Base-by-base conservation (phyloP, 2,888 invertebrate species). In the Melitaea athalia region DNA sequence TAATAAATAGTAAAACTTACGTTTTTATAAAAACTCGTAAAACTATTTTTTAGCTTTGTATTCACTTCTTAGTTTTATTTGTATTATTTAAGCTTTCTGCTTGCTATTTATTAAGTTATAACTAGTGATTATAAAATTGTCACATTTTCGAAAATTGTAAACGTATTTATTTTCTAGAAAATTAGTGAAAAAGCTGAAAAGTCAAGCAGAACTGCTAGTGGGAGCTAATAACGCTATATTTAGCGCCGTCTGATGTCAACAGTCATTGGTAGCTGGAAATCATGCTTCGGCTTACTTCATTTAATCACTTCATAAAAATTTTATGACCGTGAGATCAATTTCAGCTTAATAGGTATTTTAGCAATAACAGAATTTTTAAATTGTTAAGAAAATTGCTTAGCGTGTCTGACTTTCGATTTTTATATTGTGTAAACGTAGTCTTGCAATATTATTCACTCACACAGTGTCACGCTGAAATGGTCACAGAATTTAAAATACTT, bases 211-310 rank as follows among this genome's bases (percentile, higher is more conserved):
- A 63, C 61, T 78, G 82, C 81, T 84, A 81, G 78, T 81, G 78
- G 79, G 82, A 81, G 81, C 81, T 84, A 85, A 85, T 84, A 78
- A 75, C 69, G 77, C 85, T 88, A 88, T 82, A 85, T 86, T 82
- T 86, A 87, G 77, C 71, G 61, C 50, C 70, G 75, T 75, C 77
- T 87, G 87, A 86, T 85, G 85, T 87, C 85, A 84, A 82, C 76
- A 81, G 76, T 81, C 76, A 76, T 78, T 78, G 78, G 83, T 82
- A 81, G 76, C 83, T 87, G 83, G 82, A 84, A 83, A 81, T 81
- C 77, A 79, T 81, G 79, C 76, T 14, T 57, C 77, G 77, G 67
- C 65, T 79, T 76, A 80, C 76, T 79, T 78, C 70, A 77, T 76
- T 76, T 77, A 68, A 70, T 73, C 47, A 68, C 59, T 71, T 71